Percentiles rank a stretch among this genome's conserved stretches.
Evolutionary conservation across 1,140 invertebrate species (phyloP).

Genomic region (Drosophila subpulchrella): DNA sequence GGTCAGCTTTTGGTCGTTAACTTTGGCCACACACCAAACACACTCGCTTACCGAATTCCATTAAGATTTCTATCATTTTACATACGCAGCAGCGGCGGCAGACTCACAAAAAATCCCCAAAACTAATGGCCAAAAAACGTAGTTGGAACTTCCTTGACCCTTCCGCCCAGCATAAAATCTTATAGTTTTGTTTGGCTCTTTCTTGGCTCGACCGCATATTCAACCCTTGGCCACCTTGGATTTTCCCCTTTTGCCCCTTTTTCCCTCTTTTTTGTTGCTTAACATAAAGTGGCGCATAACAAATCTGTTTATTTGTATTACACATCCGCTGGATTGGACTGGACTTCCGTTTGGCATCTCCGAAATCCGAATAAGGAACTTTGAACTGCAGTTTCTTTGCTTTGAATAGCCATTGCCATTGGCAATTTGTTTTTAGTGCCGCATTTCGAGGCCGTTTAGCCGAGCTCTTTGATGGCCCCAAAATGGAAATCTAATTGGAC

Average conservation of each 20-base stretch:
- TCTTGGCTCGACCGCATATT: neutral
- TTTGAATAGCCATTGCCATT: constrained; percentile 41
- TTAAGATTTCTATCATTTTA: constrained; percentile 80
- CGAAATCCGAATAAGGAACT: constrained; percentile 33
- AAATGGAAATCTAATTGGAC: constrained; percentile 80
- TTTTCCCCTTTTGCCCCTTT: constrained; percentile 9
- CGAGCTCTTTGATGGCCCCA: constrained; percentile 67
- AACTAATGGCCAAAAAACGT: constrained; percentile 63
- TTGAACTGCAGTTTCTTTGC: constrained; percentile 51
- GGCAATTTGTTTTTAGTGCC: constrained; percentile 77
- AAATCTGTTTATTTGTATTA: constrained; percentile 83
- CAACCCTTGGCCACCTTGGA: constrained; percentile 52
- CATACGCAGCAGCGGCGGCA: constrained; percentile 51
- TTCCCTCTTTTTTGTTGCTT: constrained; percentile 28
- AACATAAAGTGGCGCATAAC: constrained; percentile 81
- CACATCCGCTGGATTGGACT: constrained; percentile 58
- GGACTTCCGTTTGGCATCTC: constrained; percentile 56
- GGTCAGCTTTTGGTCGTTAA: constrained; percentile 60
- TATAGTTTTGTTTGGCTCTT: constrained; percentile 59
- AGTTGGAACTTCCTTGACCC: constrained; percentile 69
- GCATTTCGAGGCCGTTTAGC: constrained; percentile 60
- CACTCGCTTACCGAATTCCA: constrained; percentile 63
- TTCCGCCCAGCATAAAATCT: constrained; percentile 71
- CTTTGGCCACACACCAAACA: constrained; percentile 37
- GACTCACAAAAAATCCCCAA: constrained; percentile 44